Evolutionary conservation across 1,140 invertebrate species (phyloP), one percentile per base, ranked within the genome.

Genomic region (Drosophila suzukii): DNA sequence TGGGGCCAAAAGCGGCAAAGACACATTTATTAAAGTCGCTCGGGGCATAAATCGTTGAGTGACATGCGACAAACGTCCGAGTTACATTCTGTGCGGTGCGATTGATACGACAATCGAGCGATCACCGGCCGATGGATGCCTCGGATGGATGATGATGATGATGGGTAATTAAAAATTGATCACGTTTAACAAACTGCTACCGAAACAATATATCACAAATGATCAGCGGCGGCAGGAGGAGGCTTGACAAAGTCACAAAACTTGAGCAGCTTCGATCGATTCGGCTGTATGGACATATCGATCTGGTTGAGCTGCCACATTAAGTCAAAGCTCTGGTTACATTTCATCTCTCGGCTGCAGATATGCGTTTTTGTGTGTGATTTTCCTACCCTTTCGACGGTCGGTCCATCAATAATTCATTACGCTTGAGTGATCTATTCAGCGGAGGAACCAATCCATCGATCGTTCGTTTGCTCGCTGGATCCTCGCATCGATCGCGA

Each of bases 141-240:
- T 39, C 38, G 50, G 39, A 63, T 71, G 61, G 63, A 68, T 30
- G 65, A 78, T 49, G 73, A 75, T 57, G 73, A 76, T 86, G 82
- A 86, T 84, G 85, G 84, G 84, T 89, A 89, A 89, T 89, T 89
- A 89, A 89, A 89, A 89, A 89, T 89, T 89, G 84, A 89, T 89
- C 84, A 89, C 84, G 84, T 89, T 89, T 89, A 89, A 90, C 84
- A 89, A 89, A 89, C 88, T 89, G 84, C 84, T 89, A 84, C 85
- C 66, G 83, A 89, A 84, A 90, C 84, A 89, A 89, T 89, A 89
- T 89, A 89, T 89, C 84, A 89, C 84, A 90, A 55, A 61, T 77
- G 51, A 66, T 66, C 59, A 53, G 61, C 36, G 12, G 30, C 34
- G 13, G 10, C 36, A 41, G 62, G n/a, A 50, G 68, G 51, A 43